A percentile compares a stretch with the other conserved stretches of the same genome.
phyloP scores from a whole-genome alignment of 2,888 invertebrate species.

The Crioceris asparagi region DNA sequence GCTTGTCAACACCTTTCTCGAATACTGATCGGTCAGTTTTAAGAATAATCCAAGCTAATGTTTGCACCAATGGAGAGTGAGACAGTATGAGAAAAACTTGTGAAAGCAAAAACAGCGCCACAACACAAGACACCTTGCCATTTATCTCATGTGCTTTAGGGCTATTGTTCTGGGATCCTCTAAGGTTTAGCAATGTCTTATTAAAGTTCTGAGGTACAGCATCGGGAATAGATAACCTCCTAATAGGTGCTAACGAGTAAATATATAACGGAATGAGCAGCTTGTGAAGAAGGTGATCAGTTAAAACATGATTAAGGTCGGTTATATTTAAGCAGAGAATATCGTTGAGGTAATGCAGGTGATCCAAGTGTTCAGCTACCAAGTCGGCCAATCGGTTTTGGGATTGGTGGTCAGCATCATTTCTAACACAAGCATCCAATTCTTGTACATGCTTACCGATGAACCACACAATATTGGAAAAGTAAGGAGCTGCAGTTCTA shows the following conservation, averaged over 20 bases:
- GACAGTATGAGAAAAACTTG: slow-evolving; percentile 93
- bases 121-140: slow-evolving; percentile 73
- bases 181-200: slow-evolving; percentile 6
- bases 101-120: slow-evolving; percentile 81
- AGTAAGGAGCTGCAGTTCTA: slow-evolving; percentile 95
- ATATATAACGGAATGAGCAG: slow-evolving; percentile 89
- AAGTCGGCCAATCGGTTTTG: slow-evolving; percentile 84
- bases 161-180: slow-evolving; percentile 25
- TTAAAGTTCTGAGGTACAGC: slow-evolving; percentile 44
- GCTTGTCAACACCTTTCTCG: slow-evolving; percentile 33
- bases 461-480: slow-evolving; percentile 97
- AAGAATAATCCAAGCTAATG: slow-evolving; percentile 81
- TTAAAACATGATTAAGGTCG: slow-evolving; percentile 85
- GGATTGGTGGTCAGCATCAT: slow-evolving; percentile 89
- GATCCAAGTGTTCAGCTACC: slow-evolving; percentile 95
- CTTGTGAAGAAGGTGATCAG: slow-evolving; percentile 88
- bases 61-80: slow-evolving; percentile 81
- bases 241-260: slow-evolving; percentile 59
- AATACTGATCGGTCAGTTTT: slow-evolving; percentile 55
- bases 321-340: slow-evolving; percentile 87
- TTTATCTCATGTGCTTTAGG: slow-evolving; percentile 24
- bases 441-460: slow-evolving; percentile 97
- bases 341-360: slow-evolving; percentile 94
- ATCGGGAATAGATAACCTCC: slow-evolving; percentile 44
- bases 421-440: slow-evolving; percentile 86